Base-by-base conservation (phyloP, 2,888 invertebrate genomes). In the Thereva unica region DNA sequence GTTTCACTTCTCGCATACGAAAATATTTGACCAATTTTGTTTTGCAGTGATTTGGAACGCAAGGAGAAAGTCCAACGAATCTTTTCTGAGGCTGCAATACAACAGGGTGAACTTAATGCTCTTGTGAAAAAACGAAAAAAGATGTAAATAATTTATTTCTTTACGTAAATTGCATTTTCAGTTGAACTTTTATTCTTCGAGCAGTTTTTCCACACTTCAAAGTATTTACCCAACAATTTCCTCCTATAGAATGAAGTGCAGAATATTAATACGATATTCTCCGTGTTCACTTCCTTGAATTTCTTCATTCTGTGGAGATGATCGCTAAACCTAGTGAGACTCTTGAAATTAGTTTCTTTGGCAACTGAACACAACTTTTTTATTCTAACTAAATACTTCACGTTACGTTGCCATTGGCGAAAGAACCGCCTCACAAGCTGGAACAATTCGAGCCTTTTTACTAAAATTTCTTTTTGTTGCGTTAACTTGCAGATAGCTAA, bases 1-100 rank as follows among this genome's bases (percentile, higher is more conserved):
- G 9, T 10, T 41, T 42, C 40, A 54, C 34, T 40, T 12, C 7
- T 55, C 5, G 3, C 4, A 9, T 9, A 23, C 12, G 54, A 45
- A 44, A 37, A 41, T 5, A 45, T 61, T 12, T 40, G 8, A 49
- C 7, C 40, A 10, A 38, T 8, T 38, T 50, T 38, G 35, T 63
- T 52, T 8, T 47, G 7, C 65, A 92, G 90, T 75, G 95, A 95
- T 82, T 85, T 84, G 71, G 87, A 92, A 72, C 86, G 95, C 5
- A 89, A 87, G 74, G 87, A 89, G 54, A 94, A 93, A 79, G 93
- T 95, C 72, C 92, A 89, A 76, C 88, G 89, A 75, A 90, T 95
- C 64, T 90, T 87, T 80, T 86, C 89, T 9, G 91, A 92, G 66
- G 91, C 93, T 2, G 87, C 92, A 0, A 82, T 86, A 67, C 95